Conservation (phyloP, 1,140 invertebrate genomes). For the Drosophila pandora region DNA sequence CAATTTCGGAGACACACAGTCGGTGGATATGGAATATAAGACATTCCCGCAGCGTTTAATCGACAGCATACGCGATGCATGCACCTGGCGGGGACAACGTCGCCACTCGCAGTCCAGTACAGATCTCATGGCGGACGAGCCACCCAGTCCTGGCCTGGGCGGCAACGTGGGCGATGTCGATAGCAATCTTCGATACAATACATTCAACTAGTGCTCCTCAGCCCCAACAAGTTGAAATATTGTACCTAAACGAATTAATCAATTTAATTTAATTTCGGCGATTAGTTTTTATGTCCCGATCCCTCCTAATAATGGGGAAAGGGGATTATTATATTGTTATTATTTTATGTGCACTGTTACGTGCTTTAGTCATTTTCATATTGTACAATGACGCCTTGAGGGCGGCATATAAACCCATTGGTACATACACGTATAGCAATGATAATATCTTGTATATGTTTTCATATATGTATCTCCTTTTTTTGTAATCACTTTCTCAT, state of each 20-base stretch:
- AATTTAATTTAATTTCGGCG: constrained; percentile 58
- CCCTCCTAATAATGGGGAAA: constrained; percentile 1
- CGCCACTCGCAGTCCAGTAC: constrained; percentile 69
- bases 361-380: constrained; percentile 60
- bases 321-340: constrained; percentile 52
- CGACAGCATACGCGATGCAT: constrained; percentile 88
- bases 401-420: constrained; percentile 7
- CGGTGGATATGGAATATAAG: constrained; percentile 92
- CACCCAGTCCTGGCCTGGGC: constrained; percentile 36
- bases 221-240: constrained; percentile 18
- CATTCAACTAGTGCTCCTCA: constrained; percentile 57
- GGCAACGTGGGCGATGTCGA: constrained; percentile 72
- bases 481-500: constrained; percentile 5
- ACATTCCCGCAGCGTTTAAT: constrained; percentile 91
- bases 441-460: constrained; percentile 24
- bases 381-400: constrained; percentile 23
- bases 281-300: constrained; percentile 30
- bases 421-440: constrained; percentile 14
- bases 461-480: background rate
- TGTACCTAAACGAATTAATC: constrained; percentile 69
- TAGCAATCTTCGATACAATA: constrained; percentile 79
- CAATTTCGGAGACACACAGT: constrained; percentile 90
- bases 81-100: constrained; percentile 60
- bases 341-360: constrained; percentile 44
- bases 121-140: constrained; percentile 72